phyloP scores from a whole-genome alignment of 2,797 vertebrate species.

The Cephalopachus bancanus region DNA sequence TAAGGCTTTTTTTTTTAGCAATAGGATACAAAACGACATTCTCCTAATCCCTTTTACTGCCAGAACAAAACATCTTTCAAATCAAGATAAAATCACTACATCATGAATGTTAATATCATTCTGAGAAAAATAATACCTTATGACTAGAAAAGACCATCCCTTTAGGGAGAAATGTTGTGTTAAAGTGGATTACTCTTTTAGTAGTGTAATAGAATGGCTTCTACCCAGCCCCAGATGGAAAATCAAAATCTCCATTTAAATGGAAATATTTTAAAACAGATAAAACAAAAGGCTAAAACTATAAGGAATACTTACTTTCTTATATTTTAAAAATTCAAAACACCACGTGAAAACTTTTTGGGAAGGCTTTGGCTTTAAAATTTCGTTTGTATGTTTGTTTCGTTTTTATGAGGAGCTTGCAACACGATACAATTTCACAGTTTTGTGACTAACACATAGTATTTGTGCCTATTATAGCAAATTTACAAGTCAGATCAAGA shows the following conservation, averaged over 20 bases:
- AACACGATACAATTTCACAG: constrained; percentile 72
- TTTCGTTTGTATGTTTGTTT: constrained; percentile 66
- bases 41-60: constrained; percentile 79
- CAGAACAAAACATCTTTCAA: constrained; percentile 86
- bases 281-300: constrained; percentile 80
- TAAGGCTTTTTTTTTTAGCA: constrained; percentile 73
- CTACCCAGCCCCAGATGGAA: constrained; percentile 85
- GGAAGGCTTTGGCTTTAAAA: constrained; percentile 53
- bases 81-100: constrained; percentile 85
- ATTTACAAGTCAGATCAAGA: constrained; percentile 71
- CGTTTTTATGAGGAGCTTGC: constrained; percentile 62
- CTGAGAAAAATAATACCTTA: constrained; percentile 85
- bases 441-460: constrained; percentile 74
- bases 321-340: constrained; percentile 77
- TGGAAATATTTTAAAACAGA: constrained; percentile 86
- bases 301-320: constrained; percentile 73
- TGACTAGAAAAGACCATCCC: constrained; percentile 83
- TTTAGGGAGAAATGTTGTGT: constrained; percentile 87
- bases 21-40: constrained; percentile 78
- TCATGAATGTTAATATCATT: constrained; percentile 86
- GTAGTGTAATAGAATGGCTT: constrained; percentile 84
- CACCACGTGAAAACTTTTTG: constrained; percentile 68
- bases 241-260: constrained; percentile 89
- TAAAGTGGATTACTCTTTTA: constrained; percentile 88
- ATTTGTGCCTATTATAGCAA: constrained; percentile 66